Conservation (phyloP, 2,888 invertebrate species). For the Caenorhabditis becei region DNA sequence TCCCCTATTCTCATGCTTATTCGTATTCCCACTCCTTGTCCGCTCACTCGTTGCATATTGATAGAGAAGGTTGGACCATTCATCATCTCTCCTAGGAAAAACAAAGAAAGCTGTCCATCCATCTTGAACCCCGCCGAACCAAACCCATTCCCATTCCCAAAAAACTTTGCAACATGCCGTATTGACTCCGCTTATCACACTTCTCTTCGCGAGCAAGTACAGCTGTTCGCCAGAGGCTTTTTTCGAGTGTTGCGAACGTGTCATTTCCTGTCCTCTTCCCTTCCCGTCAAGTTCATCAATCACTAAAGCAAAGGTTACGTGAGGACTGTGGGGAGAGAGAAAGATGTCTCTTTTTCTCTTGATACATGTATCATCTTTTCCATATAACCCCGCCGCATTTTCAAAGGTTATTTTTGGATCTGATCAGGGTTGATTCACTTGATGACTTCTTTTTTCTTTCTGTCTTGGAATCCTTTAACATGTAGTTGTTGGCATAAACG, state of each 20-base stretch:
- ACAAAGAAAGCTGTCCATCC: neutral
- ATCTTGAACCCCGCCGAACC: neutral
- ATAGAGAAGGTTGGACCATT: constrained; percentile 20
- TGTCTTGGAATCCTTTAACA: no score
- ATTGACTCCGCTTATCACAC: constrained; percentile 43
- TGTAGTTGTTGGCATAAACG: no score
- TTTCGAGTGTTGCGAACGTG: constrained; percentile 32
- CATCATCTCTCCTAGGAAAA: neutral
- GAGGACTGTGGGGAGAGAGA: neutral
- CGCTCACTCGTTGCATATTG: constrained; percentile 39
- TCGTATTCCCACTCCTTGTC: no score
- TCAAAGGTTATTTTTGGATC: neutral
- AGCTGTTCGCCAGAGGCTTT: constrained; percentile 44
- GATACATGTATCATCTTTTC: neutral
- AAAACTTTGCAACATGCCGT: constrained; percentile 14
- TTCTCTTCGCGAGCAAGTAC: constrained; percentile 44
- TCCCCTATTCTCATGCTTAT: no score
- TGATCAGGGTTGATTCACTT: neutral
- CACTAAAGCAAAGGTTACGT: constrained; percentile 42
- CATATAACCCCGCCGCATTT: neutral
- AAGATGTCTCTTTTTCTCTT: no score
- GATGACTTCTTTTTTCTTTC: no score
- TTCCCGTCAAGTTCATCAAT: constrained; percentile 36
- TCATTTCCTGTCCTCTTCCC: constrained; percentile 11
- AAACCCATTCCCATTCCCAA: no score